Base-by-base conservation (phyloP, 1,140 invertebrate genomes). In the Aphelinus atriplicis region DNA sequence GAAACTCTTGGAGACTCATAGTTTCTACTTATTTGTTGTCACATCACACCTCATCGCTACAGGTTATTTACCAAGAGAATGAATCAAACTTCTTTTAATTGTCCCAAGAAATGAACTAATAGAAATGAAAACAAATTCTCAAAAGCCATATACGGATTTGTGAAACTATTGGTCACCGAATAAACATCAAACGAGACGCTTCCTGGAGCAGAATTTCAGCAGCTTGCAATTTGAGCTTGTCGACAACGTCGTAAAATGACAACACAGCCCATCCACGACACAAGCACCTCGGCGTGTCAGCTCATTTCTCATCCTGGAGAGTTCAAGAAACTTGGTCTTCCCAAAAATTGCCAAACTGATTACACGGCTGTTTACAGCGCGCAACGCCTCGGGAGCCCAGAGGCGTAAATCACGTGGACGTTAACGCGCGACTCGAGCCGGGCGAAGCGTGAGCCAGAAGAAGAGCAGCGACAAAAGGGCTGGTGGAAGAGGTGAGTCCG, bases 361-460 rank as follows among this genome's bases (percentile, higher is more conserved):
- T 76, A 76, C 67, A 56, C 66, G 43, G 68, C 71, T 76, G 75
- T 76, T 76, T 76, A 76, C 75, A 43, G 47, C 53, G 7, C 61
- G 60, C 26, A 73, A 58, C 48, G 53, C 42, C 64, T 67, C 64
- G 26, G 55, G 61, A 50, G 46, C 63, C 45, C 42, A 3, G 51
- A n/a, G 42, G 42, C 10, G 9, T 73, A 77, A 77, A 73, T 77
- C 62, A 45, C 3, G 4, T 53, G 62, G 75, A 77, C 75, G 60
- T 77, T 77, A 77, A 81, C 80, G 79, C 77, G 78, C 58, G 71
- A 76, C 78, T 75, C 76, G 78, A 80, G 78, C 80, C 47, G 60
- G 71, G 69, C 55, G 62, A 77, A 71, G 47, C 51, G 43, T 67
- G 46, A 64, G 7, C 48, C 48, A 1, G 55, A 75, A 73, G n/a